Base-by-base conservation (phyloP, 2,797 vertebrate genomes). In the Tympanoctomys barrerae region DNA sequence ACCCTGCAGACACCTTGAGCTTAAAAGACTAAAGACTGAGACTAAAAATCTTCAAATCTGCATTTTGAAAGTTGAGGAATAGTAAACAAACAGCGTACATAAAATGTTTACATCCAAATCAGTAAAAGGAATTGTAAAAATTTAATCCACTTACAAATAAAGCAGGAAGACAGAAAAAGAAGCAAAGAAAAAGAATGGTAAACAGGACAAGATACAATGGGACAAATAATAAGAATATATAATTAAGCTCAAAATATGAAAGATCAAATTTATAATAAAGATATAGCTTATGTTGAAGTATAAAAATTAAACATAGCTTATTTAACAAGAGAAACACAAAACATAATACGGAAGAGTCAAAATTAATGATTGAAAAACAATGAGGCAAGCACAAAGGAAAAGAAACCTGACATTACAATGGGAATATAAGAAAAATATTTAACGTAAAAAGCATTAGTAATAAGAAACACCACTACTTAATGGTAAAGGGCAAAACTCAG, bases 221-320 rank as follows among this genome's bases (percentile, higher is more conserved):
- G 22, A 75, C 28, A 90, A 82, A 82, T 87, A 92, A 80, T 89
- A 79, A 59, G 86, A 66, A 14, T 68, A 52, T 87, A 42, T 68
- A 87, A 82, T 61, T 68, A 81, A 87, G 26, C 77, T 85, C 12
- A 92, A 57, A 85, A 36, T 42, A 18, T 59, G 64, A 84, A 73
- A n/a, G 57, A 75, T 14, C 7, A 87, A 84, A 78, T 57, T 87
- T 70, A 24, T 90, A 36, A n/a, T 75, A 71, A 87, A 52, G 19
- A 3, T 19, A n/a, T 54, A 52, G 26, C 11, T 59, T 5, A 42
- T 73, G 49, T 16, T 66, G 24, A 95, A 52, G 8, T 77, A 78
- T 57, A 24, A 75, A 59, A 68, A 62, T 82, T 59, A 93, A 14
- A 3, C 75, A 24, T 70, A 77, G 78, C 13, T 28, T 84, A 54